Base-by-base conservation (phyloP, 2,888 invertebrate genomes). In the Phortica magna region DNA sequence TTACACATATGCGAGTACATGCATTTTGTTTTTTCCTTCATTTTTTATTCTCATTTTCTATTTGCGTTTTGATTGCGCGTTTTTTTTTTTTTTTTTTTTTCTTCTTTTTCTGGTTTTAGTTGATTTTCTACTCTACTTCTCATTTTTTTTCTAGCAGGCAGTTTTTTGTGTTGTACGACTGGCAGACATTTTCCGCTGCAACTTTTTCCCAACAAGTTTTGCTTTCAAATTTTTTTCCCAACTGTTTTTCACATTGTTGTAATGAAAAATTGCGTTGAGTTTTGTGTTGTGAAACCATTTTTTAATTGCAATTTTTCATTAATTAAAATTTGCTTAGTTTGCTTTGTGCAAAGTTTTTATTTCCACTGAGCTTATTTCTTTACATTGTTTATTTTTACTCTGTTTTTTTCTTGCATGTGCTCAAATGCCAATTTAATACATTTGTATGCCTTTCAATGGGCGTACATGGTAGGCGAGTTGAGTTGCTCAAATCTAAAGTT, bases 281-380 rank as follows among this genome's bases (percentile, higher is more conserved):
- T 76, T 74, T 68, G 55, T 22, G 61, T 73, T 59, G 74, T 70
- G 80, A 77, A 81, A 80, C 79, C 83, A 83, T 85, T 80, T 90
- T 89, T 90, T 89, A 90, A 89, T 89, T 90, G 85, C 90, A 90
- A 83, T 89, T 89, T 88, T 90, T 87, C 89, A 89, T 88, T 89
- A 86, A 86, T 86, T 86, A 86, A 86, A 86, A 86, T 86, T 86
- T 86, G 85, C 85, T 86, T 86, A 86, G 85, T 89, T 86, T 89
- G 89, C 85, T 87, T 86, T 86, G 70, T 71, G 89, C 87, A 55
- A 87, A 83, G 83, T 83, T 83, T 83, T 84, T 83, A 48, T 71
- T 71, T 71, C 53, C 53, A 10, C 31, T 55, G n/a, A n/a, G 61
- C 22, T 61, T 7, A 3, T 2, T 1, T 68, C 10, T 68, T 48